phyloP scores from a whole-genome alignment of 2,113 vertebrate species.

The Heteronetta atricapilla region DNA sequence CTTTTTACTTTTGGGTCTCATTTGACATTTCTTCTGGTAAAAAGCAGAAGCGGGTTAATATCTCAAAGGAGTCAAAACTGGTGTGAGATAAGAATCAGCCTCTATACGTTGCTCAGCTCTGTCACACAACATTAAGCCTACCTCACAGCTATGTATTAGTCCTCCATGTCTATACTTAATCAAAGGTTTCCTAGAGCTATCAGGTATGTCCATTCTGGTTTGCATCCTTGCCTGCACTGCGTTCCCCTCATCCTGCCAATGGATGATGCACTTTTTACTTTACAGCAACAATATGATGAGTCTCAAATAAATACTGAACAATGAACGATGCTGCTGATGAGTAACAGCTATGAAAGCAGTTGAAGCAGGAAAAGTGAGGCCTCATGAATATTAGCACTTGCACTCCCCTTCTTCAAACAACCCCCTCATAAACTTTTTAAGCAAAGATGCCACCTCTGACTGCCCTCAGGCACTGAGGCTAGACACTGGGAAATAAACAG shows the following conservation, averaged over 20 bases:
- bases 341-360: background rate
- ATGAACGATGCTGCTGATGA: background rate
- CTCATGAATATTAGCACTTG: background rate
- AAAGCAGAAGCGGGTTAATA: constrained; percentile 51
- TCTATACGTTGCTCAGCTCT: constrained; percentile 15
- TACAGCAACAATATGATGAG: background rate
- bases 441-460: background rate
- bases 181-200: constrained; percentile 1
- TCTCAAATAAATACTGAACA: background rate
- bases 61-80: background rate
- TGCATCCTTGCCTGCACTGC: background rate
- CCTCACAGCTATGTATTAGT: background rate
- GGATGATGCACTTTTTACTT: background rate
- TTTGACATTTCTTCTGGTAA: constrained; percentile 37
- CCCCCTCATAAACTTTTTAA: background rate
- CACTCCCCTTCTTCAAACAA: background rate
- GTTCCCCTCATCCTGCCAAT: background rate
- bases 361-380: background rate
- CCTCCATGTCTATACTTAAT: constrained; percentile 5
- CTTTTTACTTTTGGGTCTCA: background rate
- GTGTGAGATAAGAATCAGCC: constrained; percentile 51
- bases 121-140: constrained; percentile 43
- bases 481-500: background rate
- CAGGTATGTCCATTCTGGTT: background rate
- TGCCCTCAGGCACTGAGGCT: background rate